phyloP scores from a whole-genome alignment of 2,797 vertebrate genomes.

The Sebastes hubbsi region DNA sequence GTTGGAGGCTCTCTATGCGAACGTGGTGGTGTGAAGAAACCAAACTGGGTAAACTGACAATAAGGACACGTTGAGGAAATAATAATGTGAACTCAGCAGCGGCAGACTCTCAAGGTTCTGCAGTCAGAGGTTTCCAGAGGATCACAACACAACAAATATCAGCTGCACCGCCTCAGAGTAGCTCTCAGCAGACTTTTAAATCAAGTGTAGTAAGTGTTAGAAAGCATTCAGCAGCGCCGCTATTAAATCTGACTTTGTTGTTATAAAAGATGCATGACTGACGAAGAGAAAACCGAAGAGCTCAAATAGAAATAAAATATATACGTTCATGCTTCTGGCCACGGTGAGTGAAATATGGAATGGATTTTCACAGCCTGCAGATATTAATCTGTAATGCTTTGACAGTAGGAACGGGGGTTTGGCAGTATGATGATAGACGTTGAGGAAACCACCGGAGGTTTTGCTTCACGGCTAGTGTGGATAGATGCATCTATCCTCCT shows the following conservation, averaged over 20 bases:
- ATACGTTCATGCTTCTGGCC: neutral
- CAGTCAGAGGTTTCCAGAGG: slow-evolving; percentile 7
- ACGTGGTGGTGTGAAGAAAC: neutral
- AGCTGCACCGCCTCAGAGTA: neutral
- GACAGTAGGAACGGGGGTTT: neutral
- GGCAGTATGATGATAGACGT: neutral
- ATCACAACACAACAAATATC: neutral
- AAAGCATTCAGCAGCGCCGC: neutral
- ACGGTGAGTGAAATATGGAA: neutral
- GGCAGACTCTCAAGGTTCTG: neutral
- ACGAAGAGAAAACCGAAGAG: neutral
- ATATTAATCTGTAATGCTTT: neutral
- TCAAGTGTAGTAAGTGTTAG: neutral
- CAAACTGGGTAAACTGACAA: neutral
- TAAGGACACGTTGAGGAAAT: neutral
- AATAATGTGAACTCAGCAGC: neutral
- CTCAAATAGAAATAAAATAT: neutral
- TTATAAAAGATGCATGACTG: neutral
- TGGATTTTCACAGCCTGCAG: neutral
- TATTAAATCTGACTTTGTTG: neutral
- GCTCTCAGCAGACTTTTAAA: neutral
- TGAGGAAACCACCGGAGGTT: neutral
- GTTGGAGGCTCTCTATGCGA: neutral
- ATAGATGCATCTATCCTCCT: neutral
- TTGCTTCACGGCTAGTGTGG: neutral